Conservation (phyloP, 2,797 vertebrate genomes). For the Pogoniulus pusillus region DNA sequence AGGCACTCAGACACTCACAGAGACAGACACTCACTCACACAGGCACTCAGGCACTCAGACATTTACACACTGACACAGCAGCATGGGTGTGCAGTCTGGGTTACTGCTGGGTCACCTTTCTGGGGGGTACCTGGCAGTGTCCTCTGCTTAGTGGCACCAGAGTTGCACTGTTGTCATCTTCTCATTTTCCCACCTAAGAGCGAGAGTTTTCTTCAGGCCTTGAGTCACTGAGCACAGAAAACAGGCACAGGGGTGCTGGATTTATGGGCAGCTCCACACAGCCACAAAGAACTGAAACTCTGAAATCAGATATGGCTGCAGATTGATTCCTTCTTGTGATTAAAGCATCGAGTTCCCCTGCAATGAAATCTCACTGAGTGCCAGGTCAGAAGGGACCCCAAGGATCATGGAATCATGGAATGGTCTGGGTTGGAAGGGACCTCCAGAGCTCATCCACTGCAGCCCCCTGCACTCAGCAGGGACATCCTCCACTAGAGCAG, state of each 20-base stretch:
- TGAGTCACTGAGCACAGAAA: background rate
- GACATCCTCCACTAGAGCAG: no score
- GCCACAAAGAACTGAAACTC: background rate
- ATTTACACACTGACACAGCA: rapidly evolving
- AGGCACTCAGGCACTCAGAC: no score
- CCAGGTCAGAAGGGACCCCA: no score
- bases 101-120: background rate
- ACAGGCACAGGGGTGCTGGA: background rate
- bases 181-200: background rate
- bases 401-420: no score
- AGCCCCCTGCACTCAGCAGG: no score
- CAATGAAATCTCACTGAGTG: background rate
- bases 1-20: no score
- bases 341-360: background rate
- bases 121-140: background rate
- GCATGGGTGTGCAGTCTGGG: background rate
- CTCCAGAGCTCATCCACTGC: no score
- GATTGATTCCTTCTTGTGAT: background rate
- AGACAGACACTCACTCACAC: no score
- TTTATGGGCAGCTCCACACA: background rate
- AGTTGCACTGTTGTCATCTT: background rate
- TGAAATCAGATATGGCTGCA: background rate
- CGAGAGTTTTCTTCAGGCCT: background rate
- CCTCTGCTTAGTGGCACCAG: background rate
- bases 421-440: no score